Evolutionary conservation across 2,113 vertebrate species (phyloP), one percentile per base, ranked within the genome.

Genomic region (Pangasianodon gigas): DNA sequence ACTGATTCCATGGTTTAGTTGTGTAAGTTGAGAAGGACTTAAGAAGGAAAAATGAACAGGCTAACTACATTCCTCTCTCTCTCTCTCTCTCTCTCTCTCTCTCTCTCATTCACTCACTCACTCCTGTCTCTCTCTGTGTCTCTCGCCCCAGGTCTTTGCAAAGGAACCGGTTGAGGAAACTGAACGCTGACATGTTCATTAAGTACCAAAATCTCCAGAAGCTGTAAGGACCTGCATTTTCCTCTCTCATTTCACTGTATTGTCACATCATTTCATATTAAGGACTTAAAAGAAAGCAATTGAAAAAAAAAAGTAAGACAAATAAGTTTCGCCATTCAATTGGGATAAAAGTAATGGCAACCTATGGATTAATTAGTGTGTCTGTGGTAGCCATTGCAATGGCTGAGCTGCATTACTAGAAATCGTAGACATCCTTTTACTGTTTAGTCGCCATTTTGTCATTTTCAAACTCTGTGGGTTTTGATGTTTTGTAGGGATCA

Each of bases 161-260:
- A 91, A 92, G 92, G 93, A 99, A 99, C 93, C 93, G 93, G 52
- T 93, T 99, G 71, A 95, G 94, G 89, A 97, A 95, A 80, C 97
- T 99, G 93, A 95, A 94, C 88, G 94, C 96, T 89, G 95, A 97
- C 86, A 93, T 93, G 89, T 99, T 99, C 94, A 94, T 93, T 74
- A 97, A 94, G 89, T 98, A 97, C 91, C 96, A 94, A 85, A 96
- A 95, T 48, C 97, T 99, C 86, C 96, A 96, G 92, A 97, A 97
- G 85, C 94, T 99, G 98, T 99, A 97, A 98, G 98, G 56, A n/a
- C 84, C 29, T 82, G 41, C 26, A 41, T 29, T 2, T 56, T 54
- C 11, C 52, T 81, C 16, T 32, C 4, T 84, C n/a, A 81, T 71
- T 18, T 79, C 9, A 37, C 62, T 83, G 26, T 88, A 41, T 24